Conservation (phyloP, 92 coral and sea anemone species). For the Virgularia gustaviana region DNA sequence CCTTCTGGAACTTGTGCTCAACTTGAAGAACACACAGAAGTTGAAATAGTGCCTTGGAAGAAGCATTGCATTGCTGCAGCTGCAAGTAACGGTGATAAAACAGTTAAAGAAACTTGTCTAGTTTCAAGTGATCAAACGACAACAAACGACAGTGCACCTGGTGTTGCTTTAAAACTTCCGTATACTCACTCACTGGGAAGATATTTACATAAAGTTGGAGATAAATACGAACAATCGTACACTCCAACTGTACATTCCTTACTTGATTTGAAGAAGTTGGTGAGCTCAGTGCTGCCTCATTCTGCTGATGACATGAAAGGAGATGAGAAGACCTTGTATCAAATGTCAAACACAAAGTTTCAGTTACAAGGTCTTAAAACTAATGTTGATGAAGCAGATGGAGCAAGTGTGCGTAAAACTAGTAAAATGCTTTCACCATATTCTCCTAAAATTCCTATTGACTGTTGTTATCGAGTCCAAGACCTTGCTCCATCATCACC, state of each 20-base stretch:
- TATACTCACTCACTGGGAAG: conserved; percentile 3
- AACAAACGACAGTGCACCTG: not conserved
- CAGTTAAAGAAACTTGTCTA: not conserved
- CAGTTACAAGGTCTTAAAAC: no score
- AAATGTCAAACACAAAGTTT: no score
- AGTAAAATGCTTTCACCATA: no score
- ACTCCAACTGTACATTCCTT: no score
- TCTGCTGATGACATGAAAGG: conserved; percentile 23
- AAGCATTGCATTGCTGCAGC: not conserved
- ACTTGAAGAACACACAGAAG: conserved; percentile 84
- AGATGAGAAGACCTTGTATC: no score
- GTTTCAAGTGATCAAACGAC: not conserved
- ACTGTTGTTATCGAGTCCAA: conserved; percentile 26
- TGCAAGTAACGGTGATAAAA: not conserved
- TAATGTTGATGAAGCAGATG: no score
- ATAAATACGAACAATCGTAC: conserved; percentile 32
- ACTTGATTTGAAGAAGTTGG: no score
- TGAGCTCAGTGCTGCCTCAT: no score
- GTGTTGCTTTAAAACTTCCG: not conserved
- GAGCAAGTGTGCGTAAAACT: no score
- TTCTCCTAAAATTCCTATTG: conserved; percentile 5
- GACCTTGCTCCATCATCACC: not conserved
- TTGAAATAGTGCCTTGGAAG: conserved; percentile 59
- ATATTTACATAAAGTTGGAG: conserved; percentile 25
- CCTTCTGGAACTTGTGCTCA: conserved; percentile 62